These are phyloP conservation scores for Epinephelus malabaricus DNA, from an alignment of 2,797 vertebrate genomes.

Conservation along the genomic window DNA sequence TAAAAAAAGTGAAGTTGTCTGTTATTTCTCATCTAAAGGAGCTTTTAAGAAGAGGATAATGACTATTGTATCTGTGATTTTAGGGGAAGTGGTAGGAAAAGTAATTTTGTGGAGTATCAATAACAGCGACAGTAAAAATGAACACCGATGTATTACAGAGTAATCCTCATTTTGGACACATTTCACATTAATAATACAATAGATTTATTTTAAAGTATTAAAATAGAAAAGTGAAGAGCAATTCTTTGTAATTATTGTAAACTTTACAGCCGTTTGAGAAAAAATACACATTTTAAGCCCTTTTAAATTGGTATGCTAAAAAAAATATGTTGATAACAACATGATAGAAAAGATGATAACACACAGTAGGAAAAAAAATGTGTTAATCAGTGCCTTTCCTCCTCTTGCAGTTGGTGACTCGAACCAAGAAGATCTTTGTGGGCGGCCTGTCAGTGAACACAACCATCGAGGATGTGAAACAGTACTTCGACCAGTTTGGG, in stretches of 20 bases:
- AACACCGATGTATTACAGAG: neutral
- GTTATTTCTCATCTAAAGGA: neutral
- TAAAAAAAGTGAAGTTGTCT: neutral
- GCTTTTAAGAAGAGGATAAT: neutral
- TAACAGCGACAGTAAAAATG: neutral
- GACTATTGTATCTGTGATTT: neutral
- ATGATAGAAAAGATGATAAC: neutral
- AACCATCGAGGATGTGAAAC: conserved; percentile 98
- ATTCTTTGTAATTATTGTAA: neutral
- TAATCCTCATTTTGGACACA: neutral
- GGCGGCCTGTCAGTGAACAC: conserved; percentile 98
- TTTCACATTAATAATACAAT: neutral
- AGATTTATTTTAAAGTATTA: neutral
- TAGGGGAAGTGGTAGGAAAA: neutral
- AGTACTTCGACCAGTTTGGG: conserved; percentile 99
- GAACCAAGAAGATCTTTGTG: conserved; percentile 99
- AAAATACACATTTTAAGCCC: neutral
- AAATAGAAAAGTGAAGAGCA: neutral
- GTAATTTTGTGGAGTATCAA: neutral
- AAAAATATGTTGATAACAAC: too few relatives aligned
- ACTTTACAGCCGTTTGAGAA: neutral
- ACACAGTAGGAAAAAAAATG: neutral
- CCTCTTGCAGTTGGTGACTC: conserved; percentile 94
- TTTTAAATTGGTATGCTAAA: neutral
- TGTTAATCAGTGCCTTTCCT: conserved; percentile 15